A percentile compares a stretch with the other conserved stretches of the same genome.
phyloP scores from a whole-genome alignment of 2,888 invertebrate species.

The Trypoxylon attenuatum region DNA sequence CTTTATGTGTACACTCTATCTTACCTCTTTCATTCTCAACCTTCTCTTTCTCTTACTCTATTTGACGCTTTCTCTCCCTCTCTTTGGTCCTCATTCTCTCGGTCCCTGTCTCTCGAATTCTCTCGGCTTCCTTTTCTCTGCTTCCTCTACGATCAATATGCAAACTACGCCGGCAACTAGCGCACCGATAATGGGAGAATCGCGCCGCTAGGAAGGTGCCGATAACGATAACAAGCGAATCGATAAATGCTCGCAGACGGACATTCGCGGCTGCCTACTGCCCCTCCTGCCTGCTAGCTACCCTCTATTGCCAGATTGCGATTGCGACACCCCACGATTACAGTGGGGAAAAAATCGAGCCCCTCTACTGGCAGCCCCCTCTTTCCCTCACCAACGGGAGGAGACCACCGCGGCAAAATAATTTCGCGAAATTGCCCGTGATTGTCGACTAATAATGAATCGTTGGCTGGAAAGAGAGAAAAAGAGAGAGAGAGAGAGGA shows the following conservation, averaged over 20 bases:
- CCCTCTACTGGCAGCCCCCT: no score
- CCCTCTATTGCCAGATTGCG: no score
- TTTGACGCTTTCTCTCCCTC: neutral
- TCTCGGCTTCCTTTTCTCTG: conserved; percentile 4
- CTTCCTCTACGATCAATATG: conserved; percentile 24
- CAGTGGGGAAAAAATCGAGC: no score
- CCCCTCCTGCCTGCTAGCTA: no score
- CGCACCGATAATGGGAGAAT: conserved; percentile 24
- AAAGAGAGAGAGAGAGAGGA: neutral
- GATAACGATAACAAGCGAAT: conserved; percentile 32
- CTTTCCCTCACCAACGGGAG: no score
- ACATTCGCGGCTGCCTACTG: neutral
- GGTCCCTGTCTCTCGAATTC: neutral
- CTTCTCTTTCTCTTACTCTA: neutral
- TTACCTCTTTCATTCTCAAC: neutral
- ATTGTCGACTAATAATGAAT: neutral
- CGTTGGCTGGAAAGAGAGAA: neutral
- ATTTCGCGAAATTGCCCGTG: neutral
- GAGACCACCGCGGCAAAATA: conserved; percentile 13
- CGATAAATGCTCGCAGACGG: conserved; percentile 22
- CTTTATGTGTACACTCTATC: neutral
- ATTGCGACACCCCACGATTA: no score
- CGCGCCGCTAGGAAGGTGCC: conserved; percentile 13
- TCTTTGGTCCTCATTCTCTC: neutral
- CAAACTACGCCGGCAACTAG: conserved; percentile 25